Percentiles rank a stretch among this genome's conserved stretches.
Evolutionary conservation across 2,113 vertebrate species (phyloP).

Genomic region (Notarius lentiginosus): DNA sequence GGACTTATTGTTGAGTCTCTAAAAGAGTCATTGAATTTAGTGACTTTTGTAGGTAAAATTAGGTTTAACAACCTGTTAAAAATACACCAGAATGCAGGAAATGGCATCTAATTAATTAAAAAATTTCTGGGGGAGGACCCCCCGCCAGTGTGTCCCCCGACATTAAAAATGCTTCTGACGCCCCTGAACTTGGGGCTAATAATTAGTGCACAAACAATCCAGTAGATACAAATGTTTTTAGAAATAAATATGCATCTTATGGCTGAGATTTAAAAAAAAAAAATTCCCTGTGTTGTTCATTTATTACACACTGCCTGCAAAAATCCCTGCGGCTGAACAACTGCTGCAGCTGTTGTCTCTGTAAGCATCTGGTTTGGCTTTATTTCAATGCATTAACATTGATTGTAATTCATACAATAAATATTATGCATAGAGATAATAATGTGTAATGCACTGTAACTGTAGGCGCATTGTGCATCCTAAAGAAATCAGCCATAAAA

Average conservation of each 20-base stretch:
- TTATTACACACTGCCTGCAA: neutral
- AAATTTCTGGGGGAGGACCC: no score
- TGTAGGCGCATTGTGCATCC: neutral
- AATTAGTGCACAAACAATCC: neutral
- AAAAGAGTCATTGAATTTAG: no score
- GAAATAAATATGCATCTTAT: neutral
- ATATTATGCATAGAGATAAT: neutral
- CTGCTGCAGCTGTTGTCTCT: slow-evolving; percentile 8
- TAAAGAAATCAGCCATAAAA: slow-evolving; percentile 13
- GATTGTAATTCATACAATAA: neutral
- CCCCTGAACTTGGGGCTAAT: neutral
- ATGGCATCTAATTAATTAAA: no score
- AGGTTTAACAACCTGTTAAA: no score
- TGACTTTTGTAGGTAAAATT: no score
- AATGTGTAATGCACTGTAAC: neutral
- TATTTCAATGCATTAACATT: neutral
- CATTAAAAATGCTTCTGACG: no score
- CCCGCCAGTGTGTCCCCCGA: no score
- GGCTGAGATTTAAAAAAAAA: neutral
- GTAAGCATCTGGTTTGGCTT: slow-evolving; percentile 5
- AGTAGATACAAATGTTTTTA: neutral
- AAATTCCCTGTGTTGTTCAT: neutral
- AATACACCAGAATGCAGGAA: no score
- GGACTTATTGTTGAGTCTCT: no score
- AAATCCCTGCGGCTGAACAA: neutral